Evolutionary conservation across 1,140 invertebrate species (phyloP), one percentile per base, ranked within the genome.

Genomic region (Sitobion miscanthi): DNA sequence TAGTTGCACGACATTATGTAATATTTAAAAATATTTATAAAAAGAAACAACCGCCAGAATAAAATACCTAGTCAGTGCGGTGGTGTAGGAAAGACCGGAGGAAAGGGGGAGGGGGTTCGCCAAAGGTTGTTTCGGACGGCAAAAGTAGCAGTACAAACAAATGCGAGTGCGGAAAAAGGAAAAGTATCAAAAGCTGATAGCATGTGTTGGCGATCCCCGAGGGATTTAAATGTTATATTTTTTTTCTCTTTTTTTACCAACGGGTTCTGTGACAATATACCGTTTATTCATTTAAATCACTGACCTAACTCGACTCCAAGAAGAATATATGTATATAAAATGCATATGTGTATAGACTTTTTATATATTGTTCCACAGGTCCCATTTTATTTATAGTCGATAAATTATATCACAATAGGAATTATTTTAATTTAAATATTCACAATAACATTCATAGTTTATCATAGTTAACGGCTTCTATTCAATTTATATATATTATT

Each of bases 21-120:
- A 77, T 77, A 77, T 77, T 77, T 77, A 77, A 77, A 77, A 77
- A 77, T n/a, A 77, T 77, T n/a, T 77, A 77, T 35, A n/a, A 35
- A 77, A 77, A 77, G 30, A 77, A 69, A 77, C 62, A n/a, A 14
- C 62, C 62, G 5, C 5, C 62, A 77, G 14, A n/a, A 77, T 77
- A 77, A 77, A 77, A 77, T 17, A n/a, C n/a, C n/a, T 5, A 77
- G n/a, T 77, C 30, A 77, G n/a, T 77, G 14, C 5, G 30, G 5
- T 11, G 62, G n/a, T 77, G 62, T n/a, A 35, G 11, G 62, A 77
- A 77, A n/a, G 21, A 54, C 14, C 14, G 14, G 47, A 14, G 11
- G 11, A 11, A 11, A 11, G 47, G 1, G 14, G 47, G 47, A 30
- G 1, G 30, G 62, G 57, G 23, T 77, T 77, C 62, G 14, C n/a